A percentile compares a stretch with the other conserved stretches of the same genome.
These are phyloP conservation scores for Drosophila neonasuta DNA, from an alignment of 2,888 invertebrate genomes.

Conservation along the genomic window DNA sequence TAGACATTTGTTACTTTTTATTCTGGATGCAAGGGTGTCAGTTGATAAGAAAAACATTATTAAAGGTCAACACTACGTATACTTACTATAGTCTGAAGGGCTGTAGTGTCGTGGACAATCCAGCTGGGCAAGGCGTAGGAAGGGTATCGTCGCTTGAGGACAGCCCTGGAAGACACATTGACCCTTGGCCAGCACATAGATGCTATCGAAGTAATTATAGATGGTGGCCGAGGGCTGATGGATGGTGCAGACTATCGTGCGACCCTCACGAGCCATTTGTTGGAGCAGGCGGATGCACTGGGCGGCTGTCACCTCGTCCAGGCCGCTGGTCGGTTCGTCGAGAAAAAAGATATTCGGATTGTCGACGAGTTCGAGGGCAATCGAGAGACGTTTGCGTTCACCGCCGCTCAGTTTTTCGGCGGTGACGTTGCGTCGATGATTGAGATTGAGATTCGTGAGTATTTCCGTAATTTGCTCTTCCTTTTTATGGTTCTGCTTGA, in stretches of 20 bases:
- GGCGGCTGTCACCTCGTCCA: constrained; percentile 86
- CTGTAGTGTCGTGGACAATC: constrained; percentile 86
- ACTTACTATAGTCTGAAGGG: constrained; percentile 88
- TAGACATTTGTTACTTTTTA: neutral
- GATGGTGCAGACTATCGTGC: constrained; percentile 88
- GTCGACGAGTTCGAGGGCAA: constrained; percentile 91
- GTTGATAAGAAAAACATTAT: neutral
- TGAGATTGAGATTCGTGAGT: constrained; percentile 79
- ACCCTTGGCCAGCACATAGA: constrained; percentile 86
- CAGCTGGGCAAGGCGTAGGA: constrained; percentile 84
- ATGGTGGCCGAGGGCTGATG: constrained; percentile 88
- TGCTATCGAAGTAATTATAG: constrained; percentile 86
- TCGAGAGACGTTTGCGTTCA: constrained; percentile 90
- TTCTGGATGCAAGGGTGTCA: neutral
- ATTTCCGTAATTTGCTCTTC: constrained; percentile 78
- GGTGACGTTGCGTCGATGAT: constrained; percentile 79
- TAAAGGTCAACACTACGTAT: neutral
- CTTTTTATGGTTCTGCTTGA: constrained; percentile 80
- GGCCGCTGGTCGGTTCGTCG: constrained; percentile 90
- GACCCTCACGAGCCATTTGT: constrained; percentile 85
- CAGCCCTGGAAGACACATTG: constrained; percentile 87
- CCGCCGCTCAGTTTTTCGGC: constrained; percentile 88
- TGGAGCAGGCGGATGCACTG: constrained; percentile 85
- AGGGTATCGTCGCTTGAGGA: constrained; percentile 85
- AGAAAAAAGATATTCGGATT: constrained; percentile 93